phyloP scores from a whole-genome alignment of 2,113 vertebrate genomes.

The Numida meleagris region DNA sequence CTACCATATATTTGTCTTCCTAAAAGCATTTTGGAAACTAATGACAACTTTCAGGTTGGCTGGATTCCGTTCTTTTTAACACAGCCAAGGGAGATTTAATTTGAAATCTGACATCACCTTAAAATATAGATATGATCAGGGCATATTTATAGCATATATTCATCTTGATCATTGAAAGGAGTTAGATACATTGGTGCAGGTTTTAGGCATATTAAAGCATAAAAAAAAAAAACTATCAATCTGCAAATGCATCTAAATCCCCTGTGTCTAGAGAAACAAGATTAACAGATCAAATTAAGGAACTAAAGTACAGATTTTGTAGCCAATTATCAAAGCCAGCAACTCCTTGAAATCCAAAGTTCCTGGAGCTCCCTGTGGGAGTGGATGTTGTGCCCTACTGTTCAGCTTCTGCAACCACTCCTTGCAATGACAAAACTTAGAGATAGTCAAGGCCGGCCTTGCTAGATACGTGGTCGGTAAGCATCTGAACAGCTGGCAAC shows the following conservation, averaged over 20 bases:
- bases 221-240: not conserved
- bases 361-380: not conserved
- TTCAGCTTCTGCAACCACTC: not conserved
- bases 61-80: conserved; percentile 52
- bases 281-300: not conserved
- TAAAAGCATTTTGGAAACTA: conserved; percentile 66
- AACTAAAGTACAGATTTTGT: not conserved
- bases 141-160: conserved; percentile 15
- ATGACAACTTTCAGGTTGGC: conserved; percentile 59
- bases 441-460: not conserved
- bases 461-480: rapidly evolving
- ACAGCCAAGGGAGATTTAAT: conserved; percentile 69
- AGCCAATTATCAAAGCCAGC: not conserved
- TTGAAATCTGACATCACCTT: conserved; percentile 65
- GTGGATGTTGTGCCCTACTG: not conserved
- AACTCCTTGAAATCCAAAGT: not conserved
- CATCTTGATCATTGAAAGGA: not conserved
- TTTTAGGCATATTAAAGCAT: not conserved
- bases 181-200: not conserved
- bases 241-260: not conserved
- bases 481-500: not conserved
- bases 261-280: not conserved
- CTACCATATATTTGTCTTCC: conserved; percentile 38
- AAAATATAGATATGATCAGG: conserved; percentile 64
- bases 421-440: not conserved